Conservation (phyloP, 2,797 vertebrate genomes). For the Crenuchus spilurus region DNA sequence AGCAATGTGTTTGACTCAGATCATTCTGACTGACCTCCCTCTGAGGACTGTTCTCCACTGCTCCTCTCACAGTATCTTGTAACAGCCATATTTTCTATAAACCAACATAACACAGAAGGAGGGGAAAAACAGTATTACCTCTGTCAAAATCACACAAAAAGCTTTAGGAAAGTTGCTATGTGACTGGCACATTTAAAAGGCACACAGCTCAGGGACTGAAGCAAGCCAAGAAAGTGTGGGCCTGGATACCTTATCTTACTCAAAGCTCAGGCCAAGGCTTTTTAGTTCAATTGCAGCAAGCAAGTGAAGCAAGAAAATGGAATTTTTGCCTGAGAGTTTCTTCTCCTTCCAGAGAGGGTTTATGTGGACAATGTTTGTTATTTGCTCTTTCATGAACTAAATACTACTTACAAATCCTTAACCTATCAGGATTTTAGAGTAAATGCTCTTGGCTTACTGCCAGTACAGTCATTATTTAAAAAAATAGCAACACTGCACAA, state of each 20-base stretch:
- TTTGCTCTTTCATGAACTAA: conserved; percentile 51
- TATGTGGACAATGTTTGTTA: conserved; percentile 43
- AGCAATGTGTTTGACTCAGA: conserved; percentile 1
- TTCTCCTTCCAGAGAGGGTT: conserved; percentile 40
- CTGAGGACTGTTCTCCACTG: background rate
- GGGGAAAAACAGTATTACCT: conserved; percentile 22
- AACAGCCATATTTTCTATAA: conserved; percentile 34
- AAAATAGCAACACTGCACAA: conserved; percentile 5
- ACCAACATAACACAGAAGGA: conserved; percentile 29
- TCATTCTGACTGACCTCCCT: background rate
- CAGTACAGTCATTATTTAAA: conserved; percentile 12
- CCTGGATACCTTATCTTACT: conserved; percentile 50
- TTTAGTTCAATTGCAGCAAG: conserved; percentile 38
- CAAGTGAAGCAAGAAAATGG: conserved; percentile 57
- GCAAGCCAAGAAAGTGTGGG: conserved; percentile 21
- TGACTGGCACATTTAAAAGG: conserved; percentile 50
- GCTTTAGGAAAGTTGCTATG: conserved; percentile 37
- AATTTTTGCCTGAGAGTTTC: conserved; percentile 48
- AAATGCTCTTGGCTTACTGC: conserved; percentile 23
- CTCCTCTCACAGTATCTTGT: conserved; percentile 13
- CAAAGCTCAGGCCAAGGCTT: conserved; percentile 43
- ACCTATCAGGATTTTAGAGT: conserved; percentile 35
- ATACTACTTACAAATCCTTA: conserved; percentile 49
- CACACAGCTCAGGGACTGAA: conserved; percentile 32
- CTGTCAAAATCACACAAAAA: conserved; percentile 32